Conservation (phyloP, 2,888 invertebrate genomes). For the Eristalis pertinax region DNA sequence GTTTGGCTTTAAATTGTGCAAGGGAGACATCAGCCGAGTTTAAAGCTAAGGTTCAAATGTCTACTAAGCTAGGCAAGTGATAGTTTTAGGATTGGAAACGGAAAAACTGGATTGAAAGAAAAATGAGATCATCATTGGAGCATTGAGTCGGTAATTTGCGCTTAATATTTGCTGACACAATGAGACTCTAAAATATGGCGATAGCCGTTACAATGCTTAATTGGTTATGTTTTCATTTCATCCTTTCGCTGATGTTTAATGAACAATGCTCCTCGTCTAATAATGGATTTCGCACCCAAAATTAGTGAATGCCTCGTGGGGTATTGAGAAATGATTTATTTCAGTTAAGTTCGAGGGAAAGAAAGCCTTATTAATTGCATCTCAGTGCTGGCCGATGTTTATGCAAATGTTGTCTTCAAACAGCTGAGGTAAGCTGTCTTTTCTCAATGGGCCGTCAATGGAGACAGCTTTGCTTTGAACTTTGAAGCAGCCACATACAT, state of each 20-base stretch:
- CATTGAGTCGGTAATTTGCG: slow-evolving; percentile 57
- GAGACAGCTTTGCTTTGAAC: too few relatives aligned
- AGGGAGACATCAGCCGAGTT: too few relatives aligned
- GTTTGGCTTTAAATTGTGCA: too few relatives aligned
- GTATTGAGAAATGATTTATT: neutral
- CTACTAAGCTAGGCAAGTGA: too few relatives aligned
- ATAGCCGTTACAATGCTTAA: slow-evolving; percentile 37
- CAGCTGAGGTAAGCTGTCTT: too few relatives aligned
- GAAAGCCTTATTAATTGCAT: neutral
- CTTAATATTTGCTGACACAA: slow-evolving; percentile 50
- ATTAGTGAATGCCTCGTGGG: neutral
- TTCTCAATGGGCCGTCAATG: too few relatives aligned
- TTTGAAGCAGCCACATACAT: too few relatives aligned
- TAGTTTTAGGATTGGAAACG: too few relatives aligned
- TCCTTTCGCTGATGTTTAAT: slow-evolving; percentile 26
- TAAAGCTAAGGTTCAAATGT: too few relatives aligned
- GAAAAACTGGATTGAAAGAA: too few relatives aligned
- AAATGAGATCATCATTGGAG: slow-evolving; percentile 52
- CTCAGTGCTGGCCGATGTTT: neutral
- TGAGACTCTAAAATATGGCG: slow-evolving; percentile 42
- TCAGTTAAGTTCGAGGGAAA: neutral
- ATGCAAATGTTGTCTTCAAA: neutral
- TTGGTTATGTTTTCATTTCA: slow-evolving; percentile 45
- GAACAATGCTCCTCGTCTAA: neutral
- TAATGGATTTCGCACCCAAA: neutral